Evolutionary conservation across 2,113 vertebrate species (phyloP), one percentile per base, ranked within the genome.

Genomic region (Pontoporia blainvillei): DNA sequence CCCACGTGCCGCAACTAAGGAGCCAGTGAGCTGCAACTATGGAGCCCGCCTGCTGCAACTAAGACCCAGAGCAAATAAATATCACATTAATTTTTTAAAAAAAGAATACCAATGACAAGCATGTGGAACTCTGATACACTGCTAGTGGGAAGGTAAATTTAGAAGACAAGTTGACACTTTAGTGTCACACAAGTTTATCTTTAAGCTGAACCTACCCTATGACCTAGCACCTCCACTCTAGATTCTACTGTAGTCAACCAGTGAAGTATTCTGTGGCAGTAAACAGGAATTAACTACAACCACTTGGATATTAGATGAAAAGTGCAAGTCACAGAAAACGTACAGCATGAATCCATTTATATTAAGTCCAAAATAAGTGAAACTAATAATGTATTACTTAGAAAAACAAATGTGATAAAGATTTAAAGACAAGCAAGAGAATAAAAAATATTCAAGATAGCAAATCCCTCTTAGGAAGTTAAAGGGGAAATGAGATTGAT

Each of bases 291-390:
- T 61, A 75, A 90, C 34, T 72, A 66, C 25, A 81, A 61, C 18
- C 39, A 86, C n/a, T 25, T 72, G 39, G n/a, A 52, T 52, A 94
- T 31, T 6, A 75, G 39, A 61, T 64, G 36, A 91, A 76, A 91
- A 91, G 83, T n/a, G 0, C 14, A 91, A 66, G 20, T 66, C 27
- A 72, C 7, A 49, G 59, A 83, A 44, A n/a, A 36, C 1, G 34
- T 20, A 76, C 0, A 85, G 52, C 52, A 87, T 11, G 86, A 90
- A n/a, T 20, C 21, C 27, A 91, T 41, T 67, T 44, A 82, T 9
- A 82, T 39, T 76, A 96, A 94, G 57, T 75, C 84, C 76, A 96
- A 96, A 89, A 36, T 41, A 86, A 93, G 61, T 36, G 88, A 96
- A 94, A 46, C 25, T 91, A 73, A 57, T 6, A 52, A 84, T n/a